Base-by-base conservation (phyloP, 2,797 vertebrate species). In the Pipistrellus pygmaeus region DNA sequence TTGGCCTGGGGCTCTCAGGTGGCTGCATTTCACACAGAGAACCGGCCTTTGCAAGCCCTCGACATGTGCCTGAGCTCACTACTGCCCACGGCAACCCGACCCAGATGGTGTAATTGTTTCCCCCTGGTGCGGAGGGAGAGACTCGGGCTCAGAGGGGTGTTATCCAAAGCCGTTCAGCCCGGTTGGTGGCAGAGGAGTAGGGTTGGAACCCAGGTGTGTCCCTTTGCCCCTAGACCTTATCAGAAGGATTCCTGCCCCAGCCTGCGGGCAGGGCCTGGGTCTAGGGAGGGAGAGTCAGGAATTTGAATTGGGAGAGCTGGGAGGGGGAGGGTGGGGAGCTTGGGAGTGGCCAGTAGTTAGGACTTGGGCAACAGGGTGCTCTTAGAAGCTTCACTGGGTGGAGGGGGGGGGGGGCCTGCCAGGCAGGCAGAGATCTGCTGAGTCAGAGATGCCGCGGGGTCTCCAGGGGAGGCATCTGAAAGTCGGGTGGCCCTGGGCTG, bases 221-320 rank as follows among this genome's bases (percentile, higher is more conserved):
- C 85, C 88, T 96, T 93, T 92, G 83, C 85, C 96, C 87, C 53
- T 6, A 30, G 46, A 53, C 85, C 85, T 96, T 95, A 97, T 97
- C 96, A 82, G 64, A 78, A 89, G 27, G 66, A 81, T 85, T 93
- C 88, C 82, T 89, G 85, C 94, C 78, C 66, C n/a, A n/a, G 94
- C 95, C 91, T 53, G 84, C 30, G 82, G 89, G 92, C 86, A 94
- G 89, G 94, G 91, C 92, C 60, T 60, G 60, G 88, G 84, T 90
- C 83, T 91, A 51, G 83, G 84, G 81, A 85, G 60, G 85, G 71
- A 78, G 10, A 88, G 85, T 80, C 30, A 93, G 95, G 95, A 97
- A 97, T 97, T 97, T 92, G 88, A 93, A 93, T 96, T 71, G 89
- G 83, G 88, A 57, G 68, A 82, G 62, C 69, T 82, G 87, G 84